These are phyloP conservation scores for Pungitius pungitius DNA, from an alignment of 2,113 vertebrate species.

Conservation along the genomic window DNA sequence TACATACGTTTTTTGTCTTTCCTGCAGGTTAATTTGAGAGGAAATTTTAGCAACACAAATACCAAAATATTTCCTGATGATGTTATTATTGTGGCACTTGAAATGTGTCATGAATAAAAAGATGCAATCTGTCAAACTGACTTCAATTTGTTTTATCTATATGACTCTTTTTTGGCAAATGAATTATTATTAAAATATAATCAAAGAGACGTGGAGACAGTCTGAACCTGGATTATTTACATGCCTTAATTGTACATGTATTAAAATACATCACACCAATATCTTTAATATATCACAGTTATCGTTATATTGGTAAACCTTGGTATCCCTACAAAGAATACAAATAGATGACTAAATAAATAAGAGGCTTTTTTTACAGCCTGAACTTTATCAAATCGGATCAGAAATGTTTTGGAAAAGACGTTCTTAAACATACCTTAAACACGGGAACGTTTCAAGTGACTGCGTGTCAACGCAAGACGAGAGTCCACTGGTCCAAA, in stretches of 20 bases:
- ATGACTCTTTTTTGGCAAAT: neutral
- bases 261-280: neutral
- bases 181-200: neutral
- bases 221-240: neutral
- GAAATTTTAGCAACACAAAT: neutral
- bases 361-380: neutral
- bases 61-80: neutral
- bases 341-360: neutral
- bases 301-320: neutral
- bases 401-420: constrained; percentile 5
- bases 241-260: neutral
- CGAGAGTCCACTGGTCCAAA: neutral
- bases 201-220: neutral
- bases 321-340: no score
- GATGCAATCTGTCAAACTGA: neutral
- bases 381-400: neutral
- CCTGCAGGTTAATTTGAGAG: neutral
- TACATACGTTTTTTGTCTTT: no score
- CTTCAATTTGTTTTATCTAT: neutral
- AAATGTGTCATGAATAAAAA: neutral
- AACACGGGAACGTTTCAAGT: neutral
- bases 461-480: constrained; percentile 13
- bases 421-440: neutral
- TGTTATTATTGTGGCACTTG: neutral
- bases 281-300: neutral